Evolutionary conservation across 2,888 invertebrate genomes (phyloP), one percentile per base, ranked within the genome.

Genomic region (Noctua janthe): DNA sequence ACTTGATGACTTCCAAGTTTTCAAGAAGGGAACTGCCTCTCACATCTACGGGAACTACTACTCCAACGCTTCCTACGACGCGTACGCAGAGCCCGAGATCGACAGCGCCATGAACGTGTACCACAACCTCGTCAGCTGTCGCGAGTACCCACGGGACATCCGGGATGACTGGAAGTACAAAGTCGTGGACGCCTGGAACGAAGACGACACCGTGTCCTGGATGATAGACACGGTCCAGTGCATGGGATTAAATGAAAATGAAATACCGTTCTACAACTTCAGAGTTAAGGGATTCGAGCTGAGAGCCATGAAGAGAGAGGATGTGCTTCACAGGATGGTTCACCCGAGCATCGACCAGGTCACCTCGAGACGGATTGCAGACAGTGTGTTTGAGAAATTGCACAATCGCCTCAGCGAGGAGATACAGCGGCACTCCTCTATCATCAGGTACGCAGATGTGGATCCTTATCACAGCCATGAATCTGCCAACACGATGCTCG

Each of bases 161-260:
- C 92, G 94, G 56, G 96, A 96, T 51, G 97, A 97, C 69, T 97
- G 97, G 97, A 95, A 95, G 82, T 94, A 94, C 89, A 97, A 97
- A 90, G 94, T 95, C 70, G 94, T 97, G 59, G 92, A 93, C 83
- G 95, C 97, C 29, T 98, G 98, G 98, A 97, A 92, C 85, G 96
- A 97, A 79, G 97, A 97, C 23, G 98, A 98, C 91, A 97, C 97
- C 66, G 94, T 97, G 78, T 96, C 97, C 83, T 98, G 97, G 97
- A 91, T 97, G 79, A 92, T 96, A 77, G 96, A 97, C 81, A 94
- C 95, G 62, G 93, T 94, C 11, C 93, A 94, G 82, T 89, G 92
- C 81, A 90, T 94, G 89, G 95, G 96, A 62, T 93, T 93, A 90
- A 94, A 94, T 88, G 96, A 96, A 87, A 94, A 94, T 80, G 95